Conservation (phyloP, 1,140 invertebrate species). For the Asbolus verrucosus region DNA sequence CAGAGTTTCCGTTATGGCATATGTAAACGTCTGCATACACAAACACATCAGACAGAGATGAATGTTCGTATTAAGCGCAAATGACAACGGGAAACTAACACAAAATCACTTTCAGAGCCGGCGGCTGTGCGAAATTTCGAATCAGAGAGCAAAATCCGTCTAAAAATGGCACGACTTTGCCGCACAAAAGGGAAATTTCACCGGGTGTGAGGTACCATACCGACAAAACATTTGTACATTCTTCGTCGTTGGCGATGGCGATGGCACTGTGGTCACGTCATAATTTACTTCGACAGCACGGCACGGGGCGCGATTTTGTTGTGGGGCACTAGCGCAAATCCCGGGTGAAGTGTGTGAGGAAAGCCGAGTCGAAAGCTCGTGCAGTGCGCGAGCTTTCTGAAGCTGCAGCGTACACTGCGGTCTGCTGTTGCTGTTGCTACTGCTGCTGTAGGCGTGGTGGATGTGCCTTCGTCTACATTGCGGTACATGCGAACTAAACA, state of each 20-base stretch:
- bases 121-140: neutral
- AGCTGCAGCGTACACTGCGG: slow-evolving; percentile 46
- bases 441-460: slow-evolving; percentile 48
- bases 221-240: slow-evolving; percentile 22
- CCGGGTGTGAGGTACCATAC: slow-evolving; percentile 20
- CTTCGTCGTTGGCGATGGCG: neutral
- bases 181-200: neutral
- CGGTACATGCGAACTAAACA: slow-evolving; percentile 47
- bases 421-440: slow-evolving; percentile 44
- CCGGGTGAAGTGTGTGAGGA: slow-evolving; percentile 40
- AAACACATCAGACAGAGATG: neutral
- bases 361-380: slow-evolving; percentile 24
- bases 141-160: neutral
- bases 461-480: slow-evolving; percentile 47
- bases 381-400: slow-evolving; percentile 42
- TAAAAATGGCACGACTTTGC: neutral
- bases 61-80: slow-evolving; percentile 3
- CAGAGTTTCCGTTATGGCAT: slow-evolving; percentile 6
- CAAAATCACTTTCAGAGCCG: neutral
- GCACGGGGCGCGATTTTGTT: too few relatives aligned
- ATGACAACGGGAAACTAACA: slow-evolving; percentile 14
- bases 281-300: slow-evolving; percentile 28
- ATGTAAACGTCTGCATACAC: neutral
- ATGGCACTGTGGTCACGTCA: neutral
- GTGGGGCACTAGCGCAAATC: slow-evolving; percentile 48